Conservation (phyloP, 1,140 invertebrate genomes). For the Acromyrmex charruanus region DNA sequence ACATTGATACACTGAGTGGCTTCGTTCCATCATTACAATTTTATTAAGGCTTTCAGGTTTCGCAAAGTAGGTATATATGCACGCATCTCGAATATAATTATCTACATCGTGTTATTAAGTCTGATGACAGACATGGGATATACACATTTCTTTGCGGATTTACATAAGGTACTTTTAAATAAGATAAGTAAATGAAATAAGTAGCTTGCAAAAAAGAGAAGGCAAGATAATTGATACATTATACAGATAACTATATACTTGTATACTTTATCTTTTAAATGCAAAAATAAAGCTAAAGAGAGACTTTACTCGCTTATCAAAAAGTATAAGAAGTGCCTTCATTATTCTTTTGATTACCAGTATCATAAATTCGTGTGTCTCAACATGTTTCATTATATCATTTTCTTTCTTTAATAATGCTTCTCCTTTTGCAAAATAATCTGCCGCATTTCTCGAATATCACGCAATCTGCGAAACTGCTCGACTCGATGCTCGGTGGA, state of each 20-base stretch:
- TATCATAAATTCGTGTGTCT: background rate
- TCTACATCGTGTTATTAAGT: conserved; percentile 11
- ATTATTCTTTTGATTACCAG: background rate
- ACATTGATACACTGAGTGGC: conserved; percentile 17
- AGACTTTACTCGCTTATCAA: background rate
- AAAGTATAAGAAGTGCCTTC: background rate
- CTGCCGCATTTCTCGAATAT: background rate
- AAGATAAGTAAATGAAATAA: conserved; percentile 2
- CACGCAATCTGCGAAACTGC: background rate
- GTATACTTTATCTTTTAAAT: background rate
- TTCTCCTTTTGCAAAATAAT: background rate
- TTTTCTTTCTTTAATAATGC: background rate
- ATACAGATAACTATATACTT: background rate
- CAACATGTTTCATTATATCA: no score
- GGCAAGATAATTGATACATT: background rate
- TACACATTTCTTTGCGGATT: background rate
- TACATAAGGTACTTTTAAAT: conserved; percentile 6
- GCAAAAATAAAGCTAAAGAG: background rate
- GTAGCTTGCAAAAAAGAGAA: background rate
- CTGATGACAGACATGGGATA: conserved; percentile 3
- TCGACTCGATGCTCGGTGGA: background rate
- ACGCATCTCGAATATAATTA: conserved; percentile 32
- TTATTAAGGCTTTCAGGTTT: conserved; percentile 35
- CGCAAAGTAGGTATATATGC: background rate
- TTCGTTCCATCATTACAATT: conserved; percentile 24